Evolutionary conservation across 2,797 vertebrate species (phyloP).

Genomic region (Siniperca undulata): DNA sequence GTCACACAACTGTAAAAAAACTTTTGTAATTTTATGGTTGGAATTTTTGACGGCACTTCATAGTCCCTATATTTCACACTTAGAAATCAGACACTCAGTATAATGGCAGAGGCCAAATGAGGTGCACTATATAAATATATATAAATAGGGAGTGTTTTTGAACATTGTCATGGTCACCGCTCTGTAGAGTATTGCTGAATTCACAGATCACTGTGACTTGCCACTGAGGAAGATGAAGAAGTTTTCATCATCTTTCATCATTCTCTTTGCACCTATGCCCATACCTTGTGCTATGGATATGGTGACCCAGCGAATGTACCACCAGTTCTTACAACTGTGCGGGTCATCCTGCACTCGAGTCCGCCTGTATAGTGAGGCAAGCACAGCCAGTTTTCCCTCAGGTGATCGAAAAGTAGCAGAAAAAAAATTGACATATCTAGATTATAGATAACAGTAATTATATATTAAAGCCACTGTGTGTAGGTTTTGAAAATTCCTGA

Average conservation of each 20-base stretch:
- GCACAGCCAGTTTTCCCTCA: not conserved
- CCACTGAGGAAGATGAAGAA: too few species aligned
- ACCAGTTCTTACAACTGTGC: too few species aligned
- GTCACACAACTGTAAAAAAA: too few species aligned
- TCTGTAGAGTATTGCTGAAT: not conserved
- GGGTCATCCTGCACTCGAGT: not conserved
- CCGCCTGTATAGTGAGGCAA: not conserved
- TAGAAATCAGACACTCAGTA: too few species aligned
- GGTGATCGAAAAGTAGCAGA: not conserved
- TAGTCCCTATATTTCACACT: not conserved
- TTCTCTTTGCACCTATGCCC: too few species aligned
- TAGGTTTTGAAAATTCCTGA: not conserved
- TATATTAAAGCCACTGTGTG: not conserved
- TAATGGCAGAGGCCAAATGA: too few species aligned
- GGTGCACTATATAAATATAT: too few species aligned
- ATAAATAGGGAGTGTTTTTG: too few species aligned
- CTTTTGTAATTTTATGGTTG: not conserved
- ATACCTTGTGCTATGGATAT: too few species aligned
- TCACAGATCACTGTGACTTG: too few species aligned
- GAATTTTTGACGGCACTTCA: not conserved
- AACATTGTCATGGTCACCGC: not conserved
- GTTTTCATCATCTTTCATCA: not conserved
- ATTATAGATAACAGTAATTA: not conserved
- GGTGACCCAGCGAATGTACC: too few species aligned
- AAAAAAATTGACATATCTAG: not conserved